phyloP scores from a whole-genome alignment of 2,113 vertebrate species.

The Rallus limicola region DNA sequence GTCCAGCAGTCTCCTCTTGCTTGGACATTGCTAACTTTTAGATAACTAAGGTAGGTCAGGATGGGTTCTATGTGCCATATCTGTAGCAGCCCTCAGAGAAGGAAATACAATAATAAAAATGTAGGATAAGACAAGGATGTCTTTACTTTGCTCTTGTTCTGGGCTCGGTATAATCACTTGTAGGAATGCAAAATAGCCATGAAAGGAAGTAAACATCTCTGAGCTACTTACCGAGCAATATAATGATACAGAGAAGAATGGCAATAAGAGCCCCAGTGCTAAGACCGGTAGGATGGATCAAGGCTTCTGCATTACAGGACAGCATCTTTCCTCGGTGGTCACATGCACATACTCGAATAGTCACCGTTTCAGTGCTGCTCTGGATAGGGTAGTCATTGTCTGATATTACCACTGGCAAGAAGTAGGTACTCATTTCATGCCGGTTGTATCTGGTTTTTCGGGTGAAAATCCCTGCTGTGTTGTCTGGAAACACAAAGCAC shows the following conservation, averaged over 20 bases:
- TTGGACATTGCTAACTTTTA: neutral
- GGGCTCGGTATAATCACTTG: neutral
- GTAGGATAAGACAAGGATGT: neutral
- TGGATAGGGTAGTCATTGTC: slow-evolving; percentile 89
- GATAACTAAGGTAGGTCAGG: neutral
- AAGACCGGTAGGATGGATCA: slow-evolving; percentile 89
- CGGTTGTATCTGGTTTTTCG: slow-evolving; percentile 87
- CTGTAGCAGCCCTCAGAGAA: neutral
- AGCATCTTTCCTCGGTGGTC: slow-evolving; percentile 93
- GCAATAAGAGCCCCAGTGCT: slow-evolving; percentile 95
- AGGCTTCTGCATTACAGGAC: slow-evolving; percentile 91
- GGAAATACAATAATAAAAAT: neutral
- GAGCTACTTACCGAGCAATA: slow-evolving; percentile 89
- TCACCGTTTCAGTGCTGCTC: slow-evolving; percentile 94
- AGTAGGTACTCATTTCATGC: slow-evolving; percentile 87
- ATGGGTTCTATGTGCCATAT: neutral
- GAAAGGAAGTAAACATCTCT: slow-evolving; percentile 18
- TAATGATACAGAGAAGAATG: slow-evolving; percentile 94
- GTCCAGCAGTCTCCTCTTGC: neutral
- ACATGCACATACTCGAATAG: slow-evolving; percentile 91
- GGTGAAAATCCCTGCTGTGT: slow-evolving; percentile 92
- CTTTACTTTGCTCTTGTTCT: neutral
- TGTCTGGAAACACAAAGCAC: slow-evolving; percentile 82
- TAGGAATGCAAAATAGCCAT: neutral
- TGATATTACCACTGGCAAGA: slow-evolving; percentile 91